Conservation (phyloP, 1,140 invertebrate genomes). For the Lepidostoma basale region DNA sequence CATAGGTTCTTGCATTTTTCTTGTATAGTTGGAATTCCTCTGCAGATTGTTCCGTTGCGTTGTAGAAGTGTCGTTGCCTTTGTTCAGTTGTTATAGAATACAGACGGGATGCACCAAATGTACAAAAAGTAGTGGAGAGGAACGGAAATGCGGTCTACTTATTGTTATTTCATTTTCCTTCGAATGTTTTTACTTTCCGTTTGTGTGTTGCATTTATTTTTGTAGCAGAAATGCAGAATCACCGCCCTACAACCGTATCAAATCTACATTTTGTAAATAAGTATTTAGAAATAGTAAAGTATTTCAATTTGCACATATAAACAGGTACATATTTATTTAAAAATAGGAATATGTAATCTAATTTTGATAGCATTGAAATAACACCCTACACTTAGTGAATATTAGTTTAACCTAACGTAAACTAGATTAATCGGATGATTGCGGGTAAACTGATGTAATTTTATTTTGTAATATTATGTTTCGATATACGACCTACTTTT, state of each 20-base stretch:
- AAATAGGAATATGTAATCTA: neutral
- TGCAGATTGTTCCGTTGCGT: no score
- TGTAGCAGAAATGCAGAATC: no score
- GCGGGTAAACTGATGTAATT: slow-evolving; percentile 42
- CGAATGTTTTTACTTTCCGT: neutral
- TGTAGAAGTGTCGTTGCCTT: no score
- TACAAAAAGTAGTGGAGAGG: slow-evolving; percentile 5
- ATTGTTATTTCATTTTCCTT: slow-evolving; percentile 9
- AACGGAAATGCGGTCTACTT: no score
- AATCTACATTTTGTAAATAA: slow-evolving; percentile 15
- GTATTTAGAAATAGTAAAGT: neutral
- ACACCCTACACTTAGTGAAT: slow-evolving; percentile 10
- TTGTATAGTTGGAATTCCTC: no score
- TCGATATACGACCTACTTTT: slow-evolving; percentile 18
- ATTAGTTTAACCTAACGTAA: slow-evolving; percentile 12
- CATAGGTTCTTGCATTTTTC: no score
- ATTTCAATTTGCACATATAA: neutral
- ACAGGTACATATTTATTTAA: slow-evolving; percentile 2
- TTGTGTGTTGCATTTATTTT: neutral
- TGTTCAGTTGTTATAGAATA: neutral
- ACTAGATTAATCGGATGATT: slow-evolving; percentile 45
- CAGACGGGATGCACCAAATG: slow-evolving; percentile 4
- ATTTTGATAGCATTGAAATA: slow-evolving; percentile 11
- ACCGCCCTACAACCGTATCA: no score
- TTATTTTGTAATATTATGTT: slow-evolving; percentile 27